Percentiles rank a stretch among this genome's conserved stretches.
phyloP scores from a whole-genome alignment of 1,140 invertebrate genomes.

The Drosophila micromelanica region DNA sequence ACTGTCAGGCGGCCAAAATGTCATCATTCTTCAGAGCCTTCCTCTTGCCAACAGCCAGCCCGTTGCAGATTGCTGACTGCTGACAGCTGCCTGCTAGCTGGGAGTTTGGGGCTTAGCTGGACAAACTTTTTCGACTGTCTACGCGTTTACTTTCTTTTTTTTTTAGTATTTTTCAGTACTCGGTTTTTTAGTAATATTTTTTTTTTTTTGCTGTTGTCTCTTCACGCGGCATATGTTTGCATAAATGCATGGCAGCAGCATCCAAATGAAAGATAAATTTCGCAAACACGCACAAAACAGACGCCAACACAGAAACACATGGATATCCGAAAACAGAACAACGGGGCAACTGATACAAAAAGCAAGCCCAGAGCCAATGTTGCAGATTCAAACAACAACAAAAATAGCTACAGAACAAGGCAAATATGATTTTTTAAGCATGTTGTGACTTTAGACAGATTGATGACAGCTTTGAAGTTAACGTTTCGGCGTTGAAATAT shows the following conservation, averaged over 20 bases:
- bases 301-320: constrained; percentile 6
- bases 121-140: constrained; percentile 39
- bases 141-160: constrained; percentile 15
- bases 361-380: constrained; percentile 6
- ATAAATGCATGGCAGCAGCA: constrained; percentile 59
- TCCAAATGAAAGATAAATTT: constrained; percentile 79
- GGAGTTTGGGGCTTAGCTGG: constrained; percentile 17
- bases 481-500: constrained; percentile 13
- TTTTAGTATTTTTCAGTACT: constrained; percentile 1
- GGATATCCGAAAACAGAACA: background rate
- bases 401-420: background rate
- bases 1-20: constrained; percentile 36
- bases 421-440: constrained; percentile 35
- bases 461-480: constrained; percentile 44
- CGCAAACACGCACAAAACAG: constrained; percentile 53
- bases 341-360: constrained; percentile 6
- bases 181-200: constrained; percentile 30
- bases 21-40: constrained; percentile 30
- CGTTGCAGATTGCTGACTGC: constrained; percentile 67
- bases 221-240: constrained; percentile 76
- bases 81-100: constrained; percentile 63
- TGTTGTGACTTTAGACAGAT: constrained; percentile 37
- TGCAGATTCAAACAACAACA: background rate
- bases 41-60: background rate
- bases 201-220: constrained; percentile 36